A percentile compares a stretch with the other conserved stretches of the same genome.
These are phyloP conservation scores for Sclerurus mexicanus DNA, from an alignment of 2,113 vertebrate species.

Conservation along the genomic window DNA sequence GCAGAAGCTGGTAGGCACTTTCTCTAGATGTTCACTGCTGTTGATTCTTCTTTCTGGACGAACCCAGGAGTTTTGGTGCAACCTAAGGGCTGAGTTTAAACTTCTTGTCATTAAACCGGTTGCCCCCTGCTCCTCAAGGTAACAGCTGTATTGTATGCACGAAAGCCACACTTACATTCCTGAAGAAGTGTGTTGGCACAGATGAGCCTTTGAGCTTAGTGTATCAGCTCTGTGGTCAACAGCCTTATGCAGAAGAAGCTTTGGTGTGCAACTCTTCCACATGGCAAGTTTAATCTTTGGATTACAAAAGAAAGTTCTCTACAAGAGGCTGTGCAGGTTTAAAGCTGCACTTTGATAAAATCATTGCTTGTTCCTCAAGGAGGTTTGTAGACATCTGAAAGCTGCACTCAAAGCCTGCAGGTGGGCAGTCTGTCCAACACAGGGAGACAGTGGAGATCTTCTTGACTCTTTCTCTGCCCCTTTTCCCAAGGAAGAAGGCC, in stretches of 20 bases:
- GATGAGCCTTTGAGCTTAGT: background rate
- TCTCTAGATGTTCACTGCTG: background rate
- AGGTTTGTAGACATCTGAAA: background rate
- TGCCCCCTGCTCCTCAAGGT: background rate
- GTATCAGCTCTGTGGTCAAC: background rate
- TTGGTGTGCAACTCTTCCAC: background rate
- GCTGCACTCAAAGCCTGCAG: background rate
- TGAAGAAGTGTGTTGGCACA: background rate
- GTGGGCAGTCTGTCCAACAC: background rate
- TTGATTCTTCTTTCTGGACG: background rate
- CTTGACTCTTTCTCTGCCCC: background rate
- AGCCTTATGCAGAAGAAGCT: background rate
- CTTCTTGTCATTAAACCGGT: background rate
- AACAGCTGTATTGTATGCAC: background rate
- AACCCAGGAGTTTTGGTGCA: background rate
- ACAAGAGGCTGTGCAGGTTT: background rate
- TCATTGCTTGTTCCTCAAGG: background rate
- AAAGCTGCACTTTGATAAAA: background rate
- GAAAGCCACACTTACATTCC: background rate
- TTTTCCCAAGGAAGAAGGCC: background rate
- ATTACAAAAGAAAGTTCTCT: background rate
- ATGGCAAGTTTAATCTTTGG: background rate
- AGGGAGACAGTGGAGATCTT: fast-evolving
- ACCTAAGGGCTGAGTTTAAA: background rate
- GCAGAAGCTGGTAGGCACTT: background rate